phyloP scores from a whole-genome alignment of 2,113 vertebrate genomes.

The Empidonax traillii region DNA sequence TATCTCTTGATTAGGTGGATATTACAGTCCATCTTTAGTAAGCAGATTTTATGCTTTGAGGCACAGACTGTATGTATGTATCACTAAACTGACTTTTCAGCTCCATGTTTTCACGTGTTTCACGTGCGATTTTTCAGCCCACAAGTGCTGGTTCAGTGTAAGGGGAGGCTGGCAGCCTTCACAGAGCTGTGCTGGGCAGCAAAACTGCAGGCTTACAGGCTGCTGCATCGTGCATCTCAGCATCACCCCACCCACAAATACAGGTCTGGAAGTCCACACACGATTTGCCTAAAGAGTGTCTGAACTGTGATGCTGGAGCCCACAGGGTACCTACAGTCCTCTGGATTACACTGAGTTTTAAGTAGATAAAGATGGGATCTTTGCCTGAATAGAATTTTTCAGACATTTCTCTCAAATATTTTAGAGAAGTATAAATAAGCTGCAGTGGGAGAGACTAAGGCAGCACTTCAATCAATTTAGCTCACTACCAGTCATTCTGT shows the following conservation, averaged over 20 bases:
- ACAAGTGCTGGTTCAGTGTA: accelerated
- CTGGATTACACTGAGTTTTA: neutral
- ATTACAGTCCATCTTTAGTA: neutral
- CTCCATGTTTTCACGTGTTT: neutral
- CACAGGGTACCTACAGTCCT: no score
- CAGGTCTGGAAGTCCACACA: accelerated
- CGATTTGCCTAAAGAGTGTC: neutral
- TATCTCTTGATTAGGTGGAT: neutral
- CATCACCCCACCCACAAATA: accelerated
- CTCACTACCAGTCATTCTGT: neutral
- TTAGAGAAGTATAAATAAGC: neutral
- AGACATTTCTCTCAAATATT: neutral
- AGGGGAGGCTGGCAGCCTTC: neutral
- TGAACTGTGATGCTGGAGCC: neutral
- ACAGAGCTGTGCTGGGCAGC: neutral
- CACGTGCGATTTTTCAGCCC: accelerated
- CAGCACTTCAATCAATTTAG: neutral
- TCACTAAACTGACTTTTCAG: neutral
- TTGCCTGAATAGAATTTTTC: neutral
- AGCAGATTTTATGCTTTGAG: neutral
- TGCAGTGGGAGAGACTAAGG: neutral
- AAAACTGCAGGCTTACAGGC: accelerated
- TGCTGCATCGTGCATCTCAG: accelerated
- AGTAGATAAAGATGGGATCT: neutral
- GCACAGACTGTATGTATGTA: neutral